phyloP scores from a whole-genome alignment of 2,113 vertebrate species.

The Isurus oxyrinchus region DNA sequence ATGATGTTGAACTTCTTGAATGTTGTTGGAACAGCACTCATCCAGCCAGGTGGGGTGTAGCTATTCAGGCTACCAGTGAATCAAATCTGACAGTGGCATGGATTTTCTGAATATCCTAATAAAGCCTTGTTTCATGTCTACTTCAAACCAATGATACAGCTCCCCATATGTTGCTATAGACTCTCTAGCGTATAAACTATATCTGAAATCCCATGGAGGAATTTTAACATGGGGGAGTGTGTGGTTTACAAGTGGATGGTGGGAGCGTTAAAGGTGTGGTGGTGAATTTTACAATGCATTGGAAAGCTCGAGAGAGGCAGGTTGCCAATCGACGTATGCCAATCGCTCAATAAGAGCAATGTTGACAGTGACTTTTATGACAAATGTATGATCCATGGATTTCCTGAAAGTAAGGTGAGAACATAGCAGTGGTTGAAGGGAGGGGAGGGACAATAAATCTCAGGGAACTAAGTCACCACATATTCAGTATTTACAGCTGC shows the following conservation, averaged over 20 bases:
- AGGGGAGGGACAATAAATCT: not conserved
- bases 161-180: no score
- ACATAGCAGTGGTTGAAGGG: not conserved
- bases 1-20: no score
- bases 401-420: not conserved
- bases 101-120: no score
- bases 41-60: no score
- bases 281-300: no score
- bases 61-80: no score
- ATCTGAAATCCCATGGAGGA: not conserved
- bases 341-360: not conserved
- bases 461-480: not conserved
- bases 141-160: no score
- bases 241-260: not conserved
- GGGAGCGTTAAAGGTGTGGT: no score
- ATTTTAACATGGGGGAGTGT: not conserved
- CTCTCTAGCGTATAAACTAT: not conserved
- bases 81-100: no score
- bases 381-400: not conserved
- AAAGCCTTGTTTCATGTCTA: no score
- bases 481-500: not conserved
- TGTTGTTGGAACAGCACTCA: no score
- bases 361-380: not conserved
- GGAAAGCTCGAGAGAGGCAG: not conserved
- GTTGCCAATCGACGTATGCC: not conserved